Evolutionary conservation across 2,888 invertebrate genomes (phyloP), one percentile per base, ranked within the genome.

Genomic region (Autographa gamma): DNA sequence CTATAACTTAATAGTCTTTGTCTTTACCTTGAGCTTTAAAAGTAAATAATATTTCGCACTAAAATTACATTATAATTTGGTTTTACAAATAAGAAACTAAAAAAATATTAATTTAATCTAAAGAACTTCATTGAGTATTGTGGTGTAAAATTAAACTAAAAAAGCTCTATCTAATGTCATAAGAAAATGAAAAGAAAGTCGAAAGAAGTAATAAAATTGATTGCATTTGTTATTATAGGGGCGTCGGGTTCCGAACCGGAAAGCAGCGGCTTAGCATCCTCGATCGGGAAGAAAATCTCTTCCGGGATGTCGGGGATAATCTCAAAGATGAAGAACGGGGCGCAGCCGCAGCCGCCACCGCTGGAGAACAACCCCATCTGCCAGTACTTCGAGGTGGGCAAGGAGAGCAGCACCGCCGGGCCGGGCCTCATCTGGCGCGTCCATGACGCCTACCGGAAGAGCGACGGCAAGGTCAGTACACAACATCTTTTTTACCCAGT

Each of bases 341-440:
- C 77, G n/a, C 86, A 77, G 59, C 80, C 74, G 64, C 77, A 76
- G 2, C 87, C 91, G 0, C 87, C 90, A 4, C 87, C 89, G 0
- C 64, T 92, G 78, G 97, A 98, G 86, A 96, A 96, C 85, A 98
- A 98, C 93, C 98, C 99, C 54, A 98, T 99, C 87, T 97, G 97
- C 89, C 97, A 98, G 88, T 97, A 97, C 93, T 99, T 98, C 93
- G 98, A 98, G 83, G 97, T 99, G 79, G 98, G 98, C 66, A 97
- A 97, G 86, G 98, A 98, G 89, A 96, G 96, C 66, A 97, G 97
- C 69, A 97, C 97, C 71, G 98, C 97, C 2, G 99, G 99, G 0
- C 98, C 98, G 0, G 98, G 98, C 86, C 96, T 98, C 80, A 97
- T 98, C 61, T 99, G 99, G 99, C 97, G 97, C 88, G 98, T 99